phyloP scores from a whole-genome alignment of 2,888 invertebrate genomes.

The Sphinx pinastri region DNA sequence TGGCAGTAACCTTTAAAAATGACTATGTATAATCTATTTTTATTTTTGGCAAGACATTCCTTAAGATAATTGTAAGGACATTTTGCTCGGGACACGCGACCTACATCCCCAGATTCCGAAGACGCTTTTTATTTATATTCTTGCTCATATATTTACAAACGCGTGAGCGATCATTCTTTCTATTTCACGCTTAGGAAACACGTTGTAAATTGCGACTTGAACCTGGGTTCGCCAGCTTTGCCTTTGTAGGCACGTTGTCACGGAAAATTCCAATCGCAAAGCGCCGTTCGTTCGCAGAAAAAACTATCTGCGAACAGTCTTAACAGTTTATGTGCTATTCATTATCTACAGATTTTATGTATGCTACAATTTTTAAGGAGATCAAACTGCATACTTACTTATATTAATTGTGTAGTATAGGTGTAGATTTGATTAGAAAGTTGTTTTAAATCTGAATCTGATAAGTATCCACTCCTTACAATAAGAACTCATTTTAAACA shows the following conservation, averaged over 20 bases:
- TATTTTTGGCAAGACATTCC: background rate
- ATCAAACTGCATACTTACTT: background rate
- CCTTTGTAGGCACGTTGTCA: slow-evolving; percentile 16
- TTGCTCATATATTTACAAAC: slow-evolving; percentile 9
- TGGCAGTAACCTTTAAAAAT: too few relatives aligned
- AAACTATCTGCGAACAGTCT: background rate
- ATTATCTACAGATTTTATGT: background rate
- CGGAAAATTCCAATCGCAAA: slow-evolving; percentile 15
- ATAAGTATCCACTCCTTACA: too few relatives aligned
- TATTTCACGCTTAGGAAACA: slow-evolving; percentile 8
- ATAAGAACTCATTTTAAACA: too few relatives aligned
- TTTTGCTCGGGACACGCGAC: background rate
- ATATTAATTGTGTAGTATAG: too few relatives aligned
- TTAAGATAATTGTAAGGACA: background rate
- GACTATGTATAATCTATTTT: background rate
- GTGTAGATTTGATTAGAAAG: too few relatives aligned
- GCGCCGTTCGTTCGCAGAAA: slow-evolving; percentile 7
- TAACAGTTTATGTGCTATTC: background rate
- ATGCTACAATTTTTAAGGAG: background rate
- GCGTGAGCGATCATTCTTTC: slow-evolving; percentile 2
- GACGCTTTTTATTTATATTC: background rate
- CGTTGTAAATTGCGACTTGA: slow-evolving; percentile 7
- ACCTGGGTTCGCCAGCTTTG: slow-evolving; percentile 2
- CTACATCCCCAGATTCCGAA: slow-evolving; percentile 2
- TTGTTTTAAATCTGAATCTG: too few relatives aligned